Percentiles rank a stretch among this genome's conserved stretches.
phyloP scores from a whole-genome alignment of 1,140 invertebrate species.

The Diuraphis noxia region DNA sequence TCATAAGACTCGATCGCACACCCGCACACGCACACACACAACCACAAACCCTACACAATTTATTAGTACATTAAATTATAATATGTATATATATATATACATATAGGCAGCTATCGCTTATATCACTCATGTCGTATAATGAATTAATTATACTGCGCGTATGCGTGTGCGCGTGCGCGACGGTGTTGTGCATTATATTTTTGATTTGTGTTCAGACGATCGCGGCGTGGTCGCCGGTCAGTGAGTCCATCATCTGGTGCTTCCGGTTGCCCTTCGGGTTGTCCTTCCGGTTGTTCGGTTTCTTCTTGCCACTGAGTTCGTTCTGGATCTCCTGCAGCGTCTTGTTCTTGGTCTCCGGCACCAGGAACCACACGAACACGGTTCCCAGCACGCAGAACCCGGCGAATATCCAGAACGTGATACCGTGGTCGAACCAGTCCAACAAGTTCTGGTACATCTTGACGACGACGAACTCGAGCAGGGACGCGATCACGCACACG shows the following conservation, averaged over 20 bases:
- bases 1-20: neutral
- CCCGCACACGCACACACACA: neutral
- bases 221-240: constrained; percentile 23
- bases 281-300: constrained; percentile 46
- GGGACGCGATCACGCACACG: constrained; percentile 69
- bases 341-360: constrained; percentile 83
- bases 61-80: neutral
- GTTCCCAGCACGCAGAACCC: constrained; percentile 68
- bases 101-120: neutral
- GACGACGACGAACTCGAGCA: constrained; percentile 77
- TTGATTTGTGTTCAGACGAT: constrained; percentile 36
- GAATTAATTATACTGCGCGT: neutral
- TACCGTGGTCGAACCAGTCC: constrained; percentile 67
- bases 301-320: constrained; percentile 63
- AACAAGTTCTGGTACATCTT: constrained; percentile 71
- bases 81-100: no score
- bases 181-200: neutral
- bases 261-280: neutral
- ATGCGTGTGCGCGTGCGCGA: neutral
- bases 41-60: neutral
- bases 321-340: constrained; percentile 75
- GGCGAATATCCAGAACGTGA: constrained; percentile 80
- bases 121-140: neutral
- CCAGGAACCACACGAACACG: constrained; percentile 66
- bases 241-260: constrained; percentile 26